Conservation (phyloP, 2,113 vertebrate species). For the Willisornis vidua region DNA sequence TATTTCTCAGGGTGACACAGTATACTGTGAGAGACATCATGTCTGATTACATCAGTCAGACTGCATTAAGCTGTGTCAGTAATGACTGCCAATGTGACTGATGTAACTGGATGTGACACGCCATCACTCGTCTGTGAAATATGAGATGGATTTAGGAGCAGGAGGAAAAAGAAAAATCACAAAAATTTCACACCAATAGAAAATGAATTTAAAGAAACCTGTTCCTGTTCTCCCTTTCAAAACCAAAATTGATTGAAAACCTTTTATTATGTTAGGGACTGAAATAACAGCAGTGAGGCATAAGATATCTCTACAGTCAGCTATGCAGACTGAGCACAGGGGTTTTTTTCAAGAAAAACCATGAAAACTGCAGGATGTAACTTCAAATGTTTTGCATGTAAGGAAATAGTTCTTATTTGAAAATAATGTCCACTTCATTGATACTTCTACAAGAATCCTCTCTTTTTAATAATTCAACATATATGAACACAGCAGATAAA, state of each 20-base stretch:
- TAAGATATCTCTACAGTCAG: neutral
- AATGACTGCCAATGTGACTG: conserved; percentile 21
- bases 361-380: neutral
- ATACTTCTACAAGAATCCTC: neutral
- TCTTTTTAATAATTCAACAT: neutral
- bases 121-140: neutral
- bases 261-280: neutral
- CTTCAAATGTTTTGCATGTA: neutral
- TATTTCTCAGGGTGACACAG: conserved; percentile 24
- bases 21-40: neutral
- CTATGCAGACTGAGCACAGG: neutral
- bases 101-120: conserved; percentile 34
- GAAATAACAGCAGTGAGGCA: neutral
- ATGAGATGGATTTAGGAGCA: neutral
- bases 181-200: neutral
- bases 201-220: neutral
- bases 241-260: neutral
- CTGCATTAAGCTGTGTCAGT: conserved; percentile 18
- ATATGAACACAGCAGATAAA: neutral
- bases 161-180: neutral
- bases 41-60: conserved; percentile 44
- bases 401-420: neutral
- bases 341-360: neutral
- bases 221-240: neutral
- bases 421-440: neutral